Evolutionary conservation across 2,797 vertebrate species (phyloP).

Genomic region (Astyanax mexicanus): DNA sequence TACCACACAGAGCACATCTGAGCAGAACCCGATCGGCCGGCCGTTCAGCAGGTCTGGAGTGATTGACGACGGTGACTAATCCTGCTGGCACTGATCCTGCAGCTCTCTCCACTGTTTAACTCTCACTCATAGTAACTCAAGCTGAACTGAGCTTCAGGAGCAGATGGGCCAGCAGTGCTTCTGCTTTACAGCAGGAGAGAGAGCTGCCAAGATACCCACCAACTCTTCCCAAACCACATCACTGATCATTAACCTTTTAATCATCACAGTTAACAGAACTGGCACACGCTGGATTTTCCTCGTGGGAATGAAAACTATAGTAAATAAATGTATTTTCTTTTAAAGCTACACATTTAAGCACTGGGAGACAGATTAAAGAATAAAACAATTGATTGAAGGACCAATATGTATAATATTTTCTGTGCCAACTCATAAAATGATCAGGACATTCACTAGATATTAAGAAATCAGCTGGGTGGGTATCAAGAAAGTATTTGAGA

Average conservation of each 20-base stretch:
- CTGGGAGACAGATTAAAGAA: neutral
- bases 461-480: too few relatives aligned
- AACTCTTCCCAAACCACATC: neutral
- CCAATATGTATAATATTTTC: too few relatives aligned
- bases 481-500: too few relatives aligned
- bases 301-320: neutral
- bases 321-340: too few relatives aligned
- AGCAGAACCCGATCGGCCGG: neutral
- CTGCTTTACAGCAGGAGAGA: neutral
- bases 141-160: conserved; percentile 2
- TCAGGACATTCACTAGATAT: too few relatives aligned
- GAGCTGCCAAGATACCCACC: neutral
- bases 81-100: neutral
- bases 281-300: neutral
- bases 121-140: neutral
- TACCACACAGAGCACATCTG: neutral
- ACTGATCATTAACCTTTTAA: neutral
- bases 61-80: neutral
- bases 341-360: conserved; percentile 1
- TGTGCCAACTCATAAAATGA: too few relatives aligned
- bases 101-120: neutral
- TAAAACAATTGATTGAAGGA: too few relatives aligned
- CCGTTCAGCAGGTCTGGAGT: neutral
- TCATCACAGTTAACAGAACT: neutral
- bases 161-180: neutral